Percentiles rank a stretch among this genome's conserved stretches.
Conservation (phyloP, 2,113 vertebrate species). For the Crotalus viridis region DNA sequence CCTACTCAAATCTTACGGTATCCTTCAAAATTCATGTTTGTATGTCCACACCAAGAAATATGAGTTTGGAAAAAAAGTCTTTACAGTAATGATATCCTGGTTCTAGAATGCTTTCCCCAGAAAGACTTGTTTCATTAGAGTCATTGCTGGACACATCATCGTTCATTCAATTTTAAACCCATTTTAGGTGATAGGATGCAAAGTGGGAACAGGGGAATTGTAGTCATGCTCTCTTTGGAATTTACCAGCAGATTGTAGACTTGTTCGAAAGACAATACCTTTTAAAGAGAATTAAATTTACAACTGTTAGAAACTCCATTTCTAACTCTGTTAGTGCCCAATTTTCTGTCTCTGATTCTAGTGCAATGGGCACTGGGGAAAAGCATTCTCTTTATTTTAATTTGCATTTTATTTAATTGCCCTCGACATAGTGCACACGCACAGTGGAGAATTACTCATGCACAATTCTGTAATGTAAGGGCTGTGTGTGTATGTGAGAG, state of each 20-base stretch:
- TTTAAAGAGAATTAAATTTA: background rate
- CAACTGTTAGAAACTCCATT: background rate
- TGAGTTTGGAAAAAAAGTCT: background rate
- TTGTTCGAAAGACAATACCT: background rate
- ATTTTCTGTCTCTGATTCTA: background rate
- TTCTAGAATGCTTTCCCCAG: background rate
- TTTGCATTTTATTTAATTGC: background rate
- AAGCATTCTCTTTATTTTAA: background rate
- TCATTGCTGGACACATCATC: background rate
- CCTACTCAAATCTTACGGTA: background rate
- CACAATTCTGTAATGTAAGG: background rate
- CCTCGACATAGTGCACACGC: background rate
- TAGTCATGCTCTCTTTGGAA: background rate
- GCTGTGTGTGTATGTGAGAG: background rate
- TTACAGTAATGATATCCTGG: background rate
- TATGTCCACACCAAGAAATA: background rate
- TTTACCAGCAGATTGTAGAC: background rate
- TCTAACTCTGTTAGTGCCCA: background rate
- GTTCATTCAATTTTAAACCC: background rate
- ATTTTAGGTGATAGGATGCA: background rate
- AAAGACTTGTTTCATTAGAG: background rate
- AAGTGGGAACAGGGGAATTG: background rate
- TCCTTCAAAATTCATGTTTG: background rate
- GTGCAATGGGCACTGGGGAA: background rate
- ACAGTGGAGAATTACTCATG: background rate